A percentile compares a stretch with the other conserved stretches of the same genome.
These are phyloP conservation scores for Hypsopygia costalis DNA, from an alignment of 2,888 invertebrate genomes.

Conservation along the genomic window DNA sequence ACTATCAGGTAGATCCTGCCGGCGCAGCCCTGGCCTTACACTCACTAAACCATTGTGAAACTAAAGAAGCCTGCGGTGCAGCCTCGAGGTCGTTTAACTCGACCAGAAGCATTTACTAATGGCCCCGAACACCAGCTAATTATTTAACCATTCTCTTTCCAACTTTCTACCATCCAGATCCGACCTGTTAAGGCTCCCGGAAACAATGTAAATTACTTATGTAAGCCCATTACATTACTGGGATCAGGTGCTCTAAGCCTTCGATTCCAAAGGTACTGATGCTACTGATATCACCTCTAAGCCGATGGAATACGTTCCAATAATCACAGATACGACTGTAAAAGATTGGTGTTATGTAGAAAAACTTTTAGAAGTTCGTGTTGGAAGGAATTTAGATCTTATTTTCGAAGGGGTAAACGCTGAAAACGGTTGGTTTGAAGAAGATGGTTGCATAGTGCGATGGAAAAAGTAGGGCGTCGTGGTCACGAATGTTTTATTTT, in stretches of 20 bases:
- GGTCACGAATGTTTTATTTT: constrained; percentile 46
- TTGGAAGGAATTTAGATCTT: constrained; percentile 27
- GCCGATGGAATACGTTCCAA: constrained; percentile 25
- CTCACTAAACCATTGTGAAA: constrained; percentile 3
- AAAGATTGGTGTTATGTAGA: constrained; percentile 26
- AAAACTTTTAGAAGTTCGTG: constrained; percentile 22
- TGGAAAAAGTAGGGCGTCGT: constrained; percentile 53
- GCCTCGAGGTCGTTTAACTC: constrained; percentile 14
- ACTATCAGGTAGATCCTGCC: neutral
- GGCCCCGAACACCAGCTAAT: constrained; percentile 15
- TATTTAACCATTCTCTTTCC: constrained; percentile 33
- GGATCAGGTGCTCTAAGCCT: constrained; percentile 44
- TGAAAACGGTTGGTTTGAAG: constrained; percentile 17
- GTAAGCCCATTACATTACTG: constrained; percentile 39
- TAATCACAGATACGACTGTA: constrained; percentile 27
- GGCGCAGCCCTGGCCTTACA: neutral
- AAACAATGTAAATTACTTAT: constrained; percentile 49
- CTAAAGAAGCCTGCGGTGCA: constrained; percentile 2
- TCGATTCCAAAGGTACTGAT: constrained; percentile 24
- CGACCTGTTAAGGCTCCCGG: constrained; percentile 37
- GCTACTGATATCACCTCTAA: constrained; percentile 27
- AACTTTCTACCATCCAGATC: constrained; percentile 36
- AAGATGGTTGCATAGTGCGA: constrained; percentile 25
- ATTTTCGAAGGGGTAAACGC: constrained; percentile 25
- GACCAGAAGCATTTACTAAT: constrained; percentile 13